Evolutionary conservation across 2,113 vertebrate genomes (phyloP).

Genomic region (Prinia subflava): DNA sequence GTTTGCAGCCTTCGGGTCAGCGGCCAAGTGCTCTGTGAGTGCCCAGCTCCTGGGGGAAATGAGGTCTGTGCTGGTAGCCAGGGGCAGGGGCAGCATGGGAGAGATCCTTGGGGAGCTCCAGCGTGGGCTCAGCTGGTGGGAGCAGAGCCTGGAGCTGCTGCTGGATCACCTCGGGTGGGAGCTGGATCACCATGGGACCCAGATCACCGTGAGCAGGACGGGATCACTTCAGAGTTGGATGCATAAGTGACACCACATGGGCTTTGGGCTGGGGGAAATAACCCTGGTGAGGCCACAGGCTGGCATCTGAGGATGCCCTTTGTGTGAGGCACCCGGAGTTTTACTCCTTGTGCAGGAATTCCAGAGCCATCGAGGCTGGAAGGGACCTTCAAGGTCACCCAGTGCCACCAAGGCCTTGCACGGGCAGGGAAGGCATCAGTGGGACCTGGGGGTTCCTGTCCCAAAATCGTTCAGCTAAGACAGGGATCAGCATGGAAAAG

Average conservation of each 20-base stretch:
- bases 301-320: background rate
- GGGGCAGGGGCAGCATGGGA: background rate
- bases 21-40: background rate
- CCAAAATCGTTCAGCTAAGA: background rate
- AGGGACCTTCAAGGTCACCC: background rate
- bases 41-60: background rate
- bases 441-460: background rate
- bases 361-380: background rate
- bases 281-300: background rate
- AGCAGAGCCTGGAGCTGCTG: background rate
- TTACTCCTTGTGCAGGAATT: background rate
- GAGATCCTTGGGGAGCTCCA: background rate
- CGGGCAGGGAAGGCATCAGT: background rate
- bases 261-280: background rate
- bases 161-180: fast-evolving
- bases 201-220: fast-evolving
- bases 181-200: fast-evolving
- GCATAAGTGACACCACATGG: fast-evolving
- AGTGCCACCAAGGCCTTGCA: background rate
- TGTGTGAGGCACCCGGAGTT: background rate
- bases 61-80: background rate
- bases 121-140: background rate
- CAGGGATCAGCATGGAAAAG: background rate
- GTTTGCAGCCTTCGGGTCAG: background rate
- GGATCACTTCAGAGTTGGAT: background rate